These are phyloP conservation scores for Sebastes taczanowskii DNA, from an alignment of 2,797 vertebrate genomes.

Conservation along the genomic window DNA sequence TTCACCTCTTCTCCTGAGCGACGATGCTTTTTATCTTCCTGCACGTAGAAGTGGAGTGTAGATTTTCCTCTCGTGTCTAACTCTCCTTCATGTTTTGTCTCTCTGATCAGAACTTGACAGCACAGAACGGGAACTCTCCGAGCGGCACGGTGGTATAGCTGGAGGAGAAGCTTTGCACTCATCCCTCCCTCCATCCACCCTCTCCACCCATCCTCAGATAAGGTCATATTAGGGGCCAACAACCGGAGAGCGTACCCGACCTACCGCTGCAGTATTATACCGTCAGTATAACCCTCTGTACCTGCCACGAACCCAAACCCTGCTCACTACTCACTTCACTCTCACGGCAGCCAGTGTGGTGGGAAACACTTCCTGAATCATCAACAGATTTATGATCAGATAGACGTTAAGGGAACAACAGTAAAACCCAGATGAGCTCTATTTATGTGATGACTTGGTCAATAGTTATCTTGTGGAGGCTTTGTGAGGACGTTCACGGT, in stretches of 20 bases:
- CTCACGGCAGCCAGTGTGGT: neutral
- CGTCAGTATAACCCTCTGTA: conserved; percentile 29
- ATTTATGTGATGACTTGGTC: too few relatives aligned
- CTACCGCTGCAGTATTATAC: conserved; percentile 61
- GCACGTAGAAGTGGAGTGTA: neutral
- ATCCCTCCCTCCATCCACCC: conserved; percentile 8
- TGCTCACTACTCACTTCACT: neutral
- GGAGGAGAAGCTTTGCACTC: conserved; percentile 65
- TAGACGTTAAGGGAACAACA: neutral
- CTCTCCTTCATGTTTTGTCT: conserved; percentile 13
- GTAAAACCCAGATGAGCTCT: neutral
- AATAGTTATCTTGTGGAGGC: too few relatives aligned
- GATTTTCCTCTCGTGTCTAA: conserved; percentile 13
- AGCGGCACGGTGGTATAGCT: conserved; percentile 92
- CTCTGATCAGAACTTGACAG: conserved; percentile 77
- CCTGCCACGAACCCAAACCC: neutral
- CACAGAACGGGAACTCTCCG: conserved; percentile 90
- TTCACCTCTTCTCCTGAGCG: neutral
- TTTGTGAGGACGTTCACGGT: too few relatives aligned
- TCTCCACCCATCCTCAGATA: neutral
- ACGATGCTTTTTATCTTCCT: neutral
- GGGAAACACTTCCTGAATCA: conserved; percentile 34
- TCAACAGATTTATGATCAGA: neutral
- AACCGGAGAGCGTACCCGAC: conserved; percentile 16
- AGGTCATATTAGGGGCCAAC: conserved; percentile 26